Conservation (phyloP, 2,888 invertebrate species). For the Apodemia hepburni region DNA sequence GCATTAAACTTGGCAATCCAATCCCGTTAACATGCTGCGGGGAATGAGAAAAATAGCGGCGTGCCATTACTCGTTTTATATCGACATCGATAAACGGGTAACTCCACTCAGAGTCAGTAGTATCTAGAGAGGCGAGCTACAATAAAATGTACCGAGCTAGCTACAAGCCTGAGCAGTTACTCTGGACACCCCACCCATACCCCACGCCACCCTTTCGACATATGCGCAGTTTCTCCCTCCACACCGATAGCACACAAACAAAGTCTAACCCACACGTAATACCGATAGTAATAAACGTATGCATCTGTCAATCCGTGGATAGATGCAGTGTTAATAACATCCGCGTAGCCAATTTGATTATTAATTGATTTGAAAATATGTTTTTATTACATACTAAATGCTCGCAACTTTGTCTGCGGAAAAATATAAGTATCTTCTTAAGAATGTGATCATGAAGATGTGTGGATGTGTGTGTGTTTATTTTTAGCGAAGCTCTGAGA, state of each 20-base stretch:
- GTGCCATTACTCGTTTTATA: conserved; percentile 53
- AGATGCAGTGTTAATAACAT: conserved; percentile 43
- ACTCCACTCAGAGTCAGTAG: conserved; percentile 38
- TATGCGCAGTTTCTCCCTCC: conserved; percentile 60
- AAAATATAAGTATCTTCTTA: too few species aligned
- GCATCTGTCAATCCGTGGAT: conserved; percentile 56
- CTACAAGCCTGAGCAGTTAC: conserved; percentile 76
- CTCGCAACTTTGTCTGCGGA: too few species aligned
- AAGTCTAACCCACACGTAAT: conserved; percentile 20
- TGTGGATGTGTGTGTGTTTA: too few species aligned
- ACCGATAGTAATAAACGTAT: conserved; percentile 48
- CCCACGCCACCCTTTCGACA: conserved; percentile 42
- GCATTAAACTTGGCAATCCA: conserved; percentile 48
- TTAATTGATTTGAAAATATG: conserved; percentile 43
- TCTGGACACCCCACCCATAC: conserved; percentile 47
- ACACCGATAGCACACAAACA: conserved; percentile 43
- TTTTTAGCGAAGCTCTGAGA: too few species aligned
- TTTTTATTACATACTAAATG: not conserved
- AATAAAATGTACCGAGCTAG: conserved; percentile 78
- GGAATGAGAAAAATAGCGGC: conserved; percentile 53
- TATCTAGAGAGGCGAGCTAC: conserved; percentile 75
- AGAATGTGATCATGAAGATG: too few species aligned
- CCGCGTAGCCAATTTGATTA: conserved; percentile 44
- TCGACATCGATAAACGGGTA: conserved; percentile 46
- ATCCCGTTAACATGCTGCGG: conserved; percentile 39